These are phyloP conservation scores for Tetropium fuscum DNA, from an alignment of 2,888 invertebrate species.

Conservation along the genomic window DNA sequence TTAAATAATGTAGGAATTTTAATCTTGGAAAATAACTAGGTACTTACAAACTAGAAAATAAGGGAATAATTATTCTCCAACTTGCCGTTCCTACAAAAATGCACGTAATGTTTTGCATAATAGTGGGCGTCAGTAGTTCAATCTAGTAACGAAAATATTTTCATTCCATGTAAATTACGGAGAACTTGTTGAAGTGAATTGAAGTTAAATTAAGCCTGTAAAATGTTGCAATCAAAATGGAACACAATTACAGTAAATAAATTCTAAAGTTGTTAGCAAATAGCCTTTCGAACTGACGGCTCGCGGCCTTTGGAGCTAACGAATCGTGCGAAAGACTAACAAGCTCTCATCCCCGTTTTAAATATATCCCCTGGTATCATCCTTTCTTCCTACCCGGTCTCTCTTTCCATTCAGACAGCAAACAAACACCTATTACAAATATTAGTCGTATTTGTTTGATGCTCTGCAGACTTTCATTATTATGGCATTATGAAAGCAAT, in stretches of 20 bases:
- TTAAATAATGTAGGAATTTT: too few species aligned
- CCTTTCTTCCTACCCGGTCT: constrained; percentile 21
- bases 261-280: constrained; percentile 57
- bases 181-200: constrained; percentile 40
- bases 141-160: constrained; percentile 23
- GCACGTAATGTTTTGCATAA: too few species aligned
- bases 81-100: neutral
- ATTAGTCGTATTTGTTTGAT: neutral
- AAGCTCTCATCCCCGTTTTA: constrained; percentile 54
- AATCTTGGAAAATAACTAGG: too few species aligned
- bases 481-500: too few species aligned
- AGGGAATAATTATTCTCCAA: neutral
- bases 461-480: too few species aligned
- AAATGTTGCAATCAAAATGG: constrained; percentile 55
- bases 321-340: constrained; percentile 57
- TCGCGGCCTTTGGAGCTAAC: constrained; percentile 54
- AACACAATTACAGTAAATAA: constrained; percentile 57
- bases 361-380: constrained; percentile 47
- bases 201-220: constrained; percentile 52
- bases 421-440: constrained; percentile 21
- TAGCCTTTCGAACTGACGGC: constrained; percentile 52
- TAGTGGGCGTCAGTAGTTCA: too few species aligned
- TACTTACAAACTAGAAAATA: too few species aligned
- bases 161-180: constrained; percentile 26
- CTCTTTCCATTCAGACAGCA: constrained; percentile 17